Evolutionary conservation across 2,113 vertebrate genomes (phyloP).

Genomic region (Muntiacus reevesi): DNA sequence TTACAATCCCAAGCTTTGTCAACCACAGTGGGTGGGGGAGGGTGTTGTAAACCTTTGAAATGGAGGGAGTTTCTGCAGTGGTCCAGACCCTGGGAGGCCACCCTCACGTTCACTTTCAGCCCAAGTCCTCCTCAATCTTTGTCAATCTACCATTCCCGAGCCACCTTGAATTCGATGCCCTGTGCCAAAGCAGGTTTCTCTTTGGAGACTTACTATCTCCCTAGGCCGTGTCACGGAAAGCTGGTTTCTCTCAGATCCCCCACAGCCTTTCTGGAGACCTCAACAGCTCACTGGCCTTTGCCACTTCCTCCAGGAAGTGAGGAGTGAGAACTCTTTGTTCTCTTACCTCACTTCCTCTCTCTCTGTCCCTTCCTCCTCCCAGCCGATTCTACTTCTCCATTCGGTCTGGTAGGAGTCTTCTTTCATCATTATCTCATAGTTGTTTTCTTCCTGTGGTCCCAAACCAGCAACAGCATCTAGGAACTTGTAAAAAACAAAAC

Average conservation of each 20-base stretch:
- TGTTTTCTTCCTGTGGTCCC: not conserved
- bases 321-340: not conserved
- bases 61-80: not conserved
- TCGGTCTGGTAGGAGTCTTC: not conserved
- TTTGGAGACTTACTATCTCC: not conserved
- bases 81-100: not conserved
- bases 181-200: not conserved
- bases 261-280: not conserved
- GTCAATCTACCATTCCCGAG: not conserved
- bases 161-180: not conserved
- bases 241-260: not conserved
- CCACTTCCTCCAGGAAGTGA: not conserved
- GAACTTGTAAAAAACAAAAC: not conserved
- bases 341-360: not conserved
- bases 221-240: too few species aligned
- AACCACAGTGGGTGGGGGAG: accelerated
- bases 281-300: not conserved
- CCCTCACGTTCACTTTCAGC: not conserved
- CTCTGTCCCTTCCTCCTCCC: not conserved
- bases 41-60: not conserved
- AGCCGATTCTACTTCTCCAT: not conserved
- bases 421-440: not conserved
- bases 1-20: not conserved
- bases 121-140: not conserved
- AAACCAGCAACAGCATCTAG: not conserved